These are phyloP conservation scores for Rynchops niger DNA, from an alignment of 2,113 vertebrate genomes.

Conservation along the genomic window DNA sequence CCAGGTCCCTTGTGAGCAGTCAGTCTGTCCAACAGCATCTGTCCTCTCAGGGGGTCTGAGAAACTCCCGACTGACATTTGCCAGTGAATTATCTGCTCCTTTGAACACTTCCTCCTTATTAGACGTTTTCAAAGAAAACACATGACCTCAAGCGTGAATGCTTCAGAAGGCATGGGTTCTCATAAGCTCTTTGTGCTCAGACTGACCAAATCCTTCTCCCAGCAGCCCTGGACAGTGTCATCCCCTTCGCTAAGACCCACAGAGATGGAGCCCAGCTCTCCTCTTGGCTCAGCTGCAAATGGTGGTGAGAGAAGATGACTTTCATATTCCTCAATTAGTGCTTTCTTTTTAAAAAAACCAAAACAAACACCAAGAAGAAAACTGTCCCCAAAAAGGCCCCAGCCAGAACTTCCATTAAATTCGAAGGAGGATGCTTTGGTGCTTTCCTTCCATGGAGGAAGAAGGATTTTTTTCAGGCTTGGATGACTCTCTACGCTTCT, in stretches of 20 bases:
- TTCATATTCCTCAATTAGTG: neutral
- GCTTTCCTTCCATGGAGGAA: neutral
- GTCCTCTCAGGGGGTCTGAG: neutral
- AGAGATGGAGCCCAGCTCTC: neutral
- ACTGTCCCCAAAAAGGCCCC: neutral
- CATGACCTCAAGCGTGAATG: neutral
- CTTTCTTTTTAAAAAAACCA: neutral
- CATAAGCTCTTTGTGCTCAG: neutral
- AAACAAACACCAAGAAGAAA: neutral
- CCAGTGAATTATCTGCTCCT: neutral
- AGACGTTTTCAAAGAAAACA: neutral
- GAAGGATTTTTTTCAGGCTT: neutral
- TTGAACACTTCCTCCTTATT: neutral
- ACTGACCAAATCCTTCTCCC: neutral
- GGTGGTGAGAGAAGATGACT: neutral
- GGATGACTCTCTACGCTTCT: neutral
- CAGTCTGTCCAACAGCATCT: neutral
- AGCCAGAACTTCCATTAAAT: neutral
- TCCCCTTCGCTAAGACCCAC: neutral
- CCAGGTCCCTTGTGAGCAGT: neutral
- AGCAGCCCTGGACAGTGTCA: neutral
- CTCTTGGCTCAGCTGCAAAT: neutral
- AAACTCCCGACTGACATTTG: neutral
- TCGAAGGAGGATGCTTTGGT: neutral
- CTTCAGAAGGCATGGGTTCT: neutral